Evolutionary conservation across 2,888 invertebrate genomes (phyloP), one percentile per base, ranked within the genome.

Genomic region (Plutella xylostella): DNA sequence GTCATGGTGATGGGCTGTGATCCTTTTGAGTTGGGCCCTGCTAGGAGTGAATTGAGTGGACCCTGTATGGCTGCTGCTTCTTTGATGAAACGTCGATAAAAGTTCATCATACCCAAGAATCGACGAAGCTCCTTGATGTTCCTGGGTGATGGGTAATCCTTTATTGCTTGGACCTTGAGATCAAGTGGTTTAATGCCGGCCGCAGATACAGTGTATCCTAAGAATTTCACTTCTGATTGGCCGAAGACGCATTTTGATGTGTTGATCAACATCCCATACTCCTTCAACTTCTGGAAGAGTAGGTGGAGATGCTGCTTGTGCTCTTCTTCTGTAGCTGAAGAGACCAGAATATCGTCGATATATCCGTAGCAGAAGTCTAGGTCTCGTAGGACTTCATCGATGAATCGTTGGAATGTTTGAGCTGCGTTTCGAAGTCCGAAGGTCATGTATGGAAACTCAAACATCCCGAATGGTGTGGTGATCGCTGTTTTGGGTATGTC

Each of bases 401-500:
- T 39, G 19, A 31, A 38, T 1, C 45, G 19, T 33, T 48, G 48
- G 21, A 48, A 48, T 3, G 43, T 39, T 33, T 45, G 47, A 3
- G 20, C 45, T 1, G 47, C 44, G 21, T 45, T 45, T n/a, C 33
- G 5, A 3, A 48, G 17, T 3, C 48, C 47, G 31, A 37, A 37
- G 21, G 25, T 18, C 47, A 47, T 47, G 19, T 6, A 2, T 3
- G 43, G 31, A 19, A 47, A 47, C 45, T 70, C 68, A 42, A 59
- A 71, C 4, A 69, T 46, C 3, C 66, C 68, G 43, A 68, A 60
- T 1, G 68, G 66, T 2, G 69, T 70, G 1, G 48, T 62, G 2
- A 72, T 59, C 0, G 49, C 51, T 3, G 53, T 54, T 41, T 50
- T 54, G 15, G 48, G 46, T 3, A 48, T 47, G 19, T 50, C 51